Conservation (phyloP, 2,797 vertebrate genomes). For the Pseudochirops cupreus region DNA sequence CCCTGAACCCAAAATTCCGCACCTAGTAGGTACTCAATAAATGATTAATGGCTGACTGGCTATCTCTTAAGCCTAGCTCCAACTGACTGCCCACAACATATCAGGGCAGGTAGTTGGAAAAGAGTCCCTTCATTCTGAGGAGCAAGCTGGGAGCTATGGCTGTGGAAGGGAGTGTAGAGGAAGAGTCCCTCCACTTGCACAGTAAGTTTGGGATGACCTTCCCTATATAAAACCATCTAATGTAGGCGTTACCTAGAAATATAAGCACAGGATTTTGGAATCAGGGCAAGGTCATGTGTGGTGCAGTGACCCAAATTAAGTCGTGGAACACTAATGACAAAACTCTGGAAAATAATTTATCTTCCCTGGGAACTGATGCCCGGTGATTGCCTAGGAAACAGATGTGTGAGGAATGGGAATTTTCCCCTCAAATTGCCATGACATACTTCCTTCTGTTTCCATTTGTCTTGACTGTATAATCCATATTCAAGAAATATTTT, state of each 20-base stretch:
- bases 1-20: neutral
- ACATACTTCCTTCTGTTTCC: neutral
- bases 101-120: neutral
- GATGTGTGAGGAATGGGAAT: slow-evolving; percentile 43
- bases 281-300: slow-evolving; percentile 12
- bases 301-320: slow-evolving; percentile 34
- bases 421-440: slow-evolving; percentile 21
- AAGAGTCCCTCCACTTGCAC: neutral
- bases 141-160: neutral
- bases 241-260: slow-evolving; percentile 19
- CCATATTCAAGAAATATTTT: slow-evolving; percentile 61
- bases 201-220: slow-evolving; percentile 24
- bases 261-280: slow-evolving; percentile 55
- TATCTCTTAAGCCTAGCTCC: too few species aligned
- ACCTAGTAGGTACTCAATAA: neutral
- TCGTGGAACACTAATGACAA: neutral
- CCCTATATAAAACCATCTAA: slow-evolving; percentile 25
- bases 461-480: neutral
- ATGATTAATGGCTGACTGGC: neutral
- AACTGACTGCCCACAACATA: neutral
- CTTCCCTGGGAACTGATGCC: neutral
- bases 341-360: neutral
- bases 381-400: slow-evolving; percentile 39
- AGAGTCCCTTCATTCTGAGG: neutral
- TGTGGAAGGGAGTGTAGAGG: neutral